Base-by-base conservation (phyloP, 2,797 vertebrate genomes). In the Pseudochirops cupreus region DNA sequence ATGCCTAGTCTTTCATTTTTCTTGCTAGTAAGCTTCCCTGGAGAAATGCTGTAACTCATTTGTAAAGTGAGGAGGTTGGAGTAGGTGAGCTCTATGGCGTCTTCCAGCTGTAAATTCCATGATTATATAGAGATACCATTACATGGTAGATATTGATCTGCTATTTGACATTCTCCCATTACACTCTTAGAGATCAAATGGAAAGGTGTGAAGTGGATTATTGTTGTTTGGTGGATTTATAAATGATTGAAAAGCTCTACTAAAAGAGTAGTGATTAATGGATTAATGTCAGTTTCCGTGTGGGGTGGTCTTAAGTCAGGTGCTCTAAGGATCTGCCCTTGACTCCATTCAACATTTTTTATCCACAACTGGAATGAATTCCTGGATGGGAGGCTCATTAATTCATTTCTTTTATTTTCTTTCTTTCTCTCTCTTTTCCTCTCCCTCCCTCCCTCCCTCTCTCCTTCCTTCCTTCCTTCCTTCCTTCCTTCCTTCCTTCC, bases 351-450 rank as follows among this genome's bases (percentile, higher is more conserved):
- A 82, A 46, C 18, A 26, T 46, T 46, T 82, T 82, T 82, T 74
- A 82, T 82, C 74, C 21, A 46, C 33, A 46, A 46, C 74, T 82
- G 26, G 39, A 24, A 82, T 82, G n/a, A 82, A 46, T 39, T 26
- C 39, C 21, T 82, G 74, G 39, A 46, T 82, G 74, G 39, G 10
- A 82, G 14, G 21, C 39, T 82, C 39, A 46, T 82, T 24, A 46
- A 46, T 39, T 82, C 18, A 2, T 62, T 62, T 62, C 31, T 67
- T 5, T 52, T 0, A 28, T 12, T 62, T 62, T 33, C 12, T 14
- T 33, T 5, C 11, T 33, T 33, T 14, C 59, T 14, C 0, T 53
- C n/a, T 29, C 28, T 18, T 1, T 0, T 1, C 5, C 33, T 1
- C 4, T 4, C 7, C 12, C 4, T 18, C 33, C 3, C 21, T 39